These are phyloP conservation scores for Coelopa pilipes DNA, from an alignment of 2,888 invertebrate genomes.

Conservation along the genomic window DNA sequence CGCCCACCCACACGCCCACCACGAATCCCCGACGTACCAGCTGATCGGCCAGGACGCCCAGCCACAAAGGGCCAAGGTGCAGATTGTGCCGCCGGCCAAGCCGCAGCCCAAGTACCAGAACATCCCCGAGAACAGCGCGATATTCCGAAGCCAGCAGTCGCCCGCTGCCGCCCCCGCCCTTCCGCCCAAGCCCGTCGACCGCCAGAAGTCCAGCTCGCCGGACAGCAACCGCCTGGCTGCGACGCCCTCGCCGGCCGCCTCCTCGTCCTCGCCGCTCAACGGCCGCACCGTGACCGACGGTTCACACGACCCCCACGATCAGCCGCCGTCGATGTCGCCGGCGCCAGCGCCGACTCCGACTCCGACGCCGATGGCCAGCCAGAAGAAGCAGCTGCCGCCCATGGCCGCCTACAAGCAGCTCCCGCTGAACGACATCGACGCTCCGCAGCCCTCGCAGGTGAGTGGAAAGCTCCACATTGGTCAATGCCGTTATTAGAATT, in stretches of 20 bases:
- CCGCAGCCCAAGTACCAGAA: conserved; percentile 59
- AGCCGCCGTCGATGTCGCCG: conserved; percentile 9
- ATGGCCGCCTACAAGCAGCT: conserved; percentile 54
- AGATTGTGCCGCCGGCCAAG: conserved; percentile 40
- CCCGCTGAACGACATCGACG: conserved; percentile 58
- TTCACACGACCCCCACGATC: not conserved
- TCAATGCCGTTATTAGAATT: too few species aligned
- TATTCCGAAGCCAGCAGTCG: conserved; percentile 48
- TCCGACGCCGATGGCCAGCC: not conserved
- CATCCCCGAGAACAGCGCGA: conserved; percentile 57
- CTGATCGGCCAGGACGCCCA: conserved; percentile 12
- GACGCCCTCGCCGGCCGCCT: conserved; percentile 33
- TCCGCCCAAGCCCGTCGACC: conserved; percentile 47
- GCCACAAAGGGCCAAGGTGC: conserved; percentile 38
- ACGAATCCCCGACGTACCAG: conserved; percentile 24
- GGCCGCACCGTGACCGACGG: conserved; percentile 8
- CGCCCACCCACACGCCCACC: conserved; percentile 31
- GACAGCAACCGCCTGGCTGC: conserved; percentile 16
- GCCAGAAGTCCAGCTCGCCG: conserved; percentile 33
- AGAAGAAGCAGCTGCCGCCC: conserved; percentile 27
- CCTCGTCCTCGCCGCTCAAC: conserved; percentile 20
- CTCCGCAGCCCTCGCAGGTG: conserved; percentile 60
- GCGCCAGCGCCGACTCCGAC: too few species aligned
- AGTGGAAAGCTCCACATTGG: not conserved
- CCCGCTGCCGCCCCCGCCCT: conserved; percentile 43